Evolutionary conservation across 2,888 invertebrate genomes (phyloP).

Genomic region (Julus scandinavius): DNA sequence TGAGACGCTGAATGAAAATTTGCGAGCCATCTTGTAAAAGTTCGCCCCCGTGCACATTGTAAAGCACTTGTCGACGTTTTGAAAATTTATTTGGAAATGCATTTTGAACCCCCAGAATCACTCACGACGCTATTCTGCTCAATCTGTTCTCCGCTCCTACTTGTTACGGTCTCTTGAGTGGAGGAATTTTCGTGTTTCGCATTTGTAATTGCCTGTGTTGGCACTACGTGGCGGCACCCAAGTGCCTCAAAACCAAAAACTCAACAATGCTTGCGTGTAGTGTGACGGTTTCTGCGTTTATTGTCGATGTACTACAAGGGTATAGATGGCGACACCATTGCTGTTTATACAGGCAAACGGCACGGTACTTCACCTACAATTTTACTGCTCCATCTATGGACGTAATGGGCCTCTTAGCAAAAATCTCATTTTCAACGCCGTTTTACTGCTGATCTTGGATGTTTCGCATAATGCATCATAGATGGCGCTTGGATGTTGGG

Average conservation of each 20-base stretch:
- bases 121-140: constrained; percentile 14
- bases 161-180: constrained; percentile 41
- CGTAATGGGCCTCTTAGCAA: not conserved
- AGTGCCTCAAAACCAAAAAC: not conserved
- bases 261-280: not conserved
- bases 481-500: too few relatives aligned
- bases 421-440: too few relatives aligned
- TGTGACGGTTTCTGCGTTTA: not conserved
- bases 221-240: not conserved
- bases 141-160: not conserved
- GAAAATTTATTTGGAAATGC: constrained; percentile 5
- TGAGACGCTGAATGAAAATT: constrained; percentile 29
- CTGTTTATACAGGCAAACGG: too few relatives aligned
- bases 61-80: constrained; percentile 32
- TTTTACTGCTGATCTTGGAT: too few relatives aligned
- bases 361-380: not conserved
- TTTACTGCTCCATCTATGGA: not conserved
- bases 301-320: too few relatives aligned
- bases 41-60: constrained; percentile 43
- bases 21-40: constrained; percentile 4
- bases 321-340: not conserved
- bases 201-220: constrained; percentile 12
- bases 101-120: constrained; percentile 19
- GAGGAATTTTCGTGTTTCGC: constrained; percentile 34
- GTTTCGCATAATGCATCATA: too few relatives aligned